A percentile compares a stretch with the other conserved stretches of the same genome.
phyloP scores from a whole-genome alignment of 2,113 vertebrate species.

The Morone chrysops region DNA sequence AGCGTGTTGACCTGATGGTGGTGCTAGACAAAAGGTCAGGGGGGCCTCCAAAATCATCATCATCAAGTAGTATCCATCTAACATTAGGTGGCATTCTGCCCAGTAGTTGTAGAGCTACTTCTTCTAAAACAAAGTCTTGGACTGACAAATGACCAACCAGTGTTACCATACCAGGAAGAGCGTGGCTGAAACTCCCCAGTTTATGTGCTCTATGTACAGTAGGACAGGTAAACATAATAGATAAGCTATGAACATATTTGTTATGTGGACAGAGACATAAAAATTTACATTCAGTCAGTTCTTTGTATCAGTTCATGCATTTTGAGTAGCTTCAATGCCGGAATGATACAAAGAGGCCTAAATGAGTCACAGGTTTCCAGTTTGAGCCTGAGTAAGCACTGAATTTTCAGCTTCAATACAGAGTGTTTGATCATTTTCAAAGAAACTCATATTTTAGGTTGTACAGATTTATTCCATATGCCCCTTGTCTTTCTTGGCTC shows the following conservation, averaged over 20 bases:
- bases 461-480: slow-evolving; percentile 7
- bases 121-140: neutral
- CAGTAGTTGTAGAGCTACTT: neutral
- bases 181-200: neutral
- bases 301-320: slow-evolving; percentile 25
- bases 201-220: neutral
- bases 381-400: slow-evolving; percentile 2
- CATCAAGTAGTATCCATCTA: neutral
- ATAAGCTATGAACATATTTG: slow-evolving; percentile 22
- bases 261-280: slow-evolving; percentile 6
- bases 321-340: slow-evolving; percentile 11
- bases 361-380: slow-evolving; percentile 11
- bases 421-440: slow-evolving; percentile 36
- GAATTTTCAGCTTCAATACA: slow-evolving; percentile 14
- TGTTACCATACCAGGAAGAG: neutral
- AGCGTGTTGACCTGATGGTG: neutral
- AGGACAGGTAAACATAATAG: neutral
- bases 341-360: neutral
- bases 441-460: slow-evolving; percentile 18
- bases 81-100: neutral
- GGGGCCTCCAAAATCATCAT: neutral
- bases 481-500: neutral
- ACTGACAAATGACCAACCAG: neutral
- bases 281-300: slow-evolving; percentile 5
- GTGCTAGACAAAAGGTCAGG: neutral